Evolutionary conservation across 2,888 invertebrate species (phyloP).

Genomic region (Zelleria hepariella): DNA sequence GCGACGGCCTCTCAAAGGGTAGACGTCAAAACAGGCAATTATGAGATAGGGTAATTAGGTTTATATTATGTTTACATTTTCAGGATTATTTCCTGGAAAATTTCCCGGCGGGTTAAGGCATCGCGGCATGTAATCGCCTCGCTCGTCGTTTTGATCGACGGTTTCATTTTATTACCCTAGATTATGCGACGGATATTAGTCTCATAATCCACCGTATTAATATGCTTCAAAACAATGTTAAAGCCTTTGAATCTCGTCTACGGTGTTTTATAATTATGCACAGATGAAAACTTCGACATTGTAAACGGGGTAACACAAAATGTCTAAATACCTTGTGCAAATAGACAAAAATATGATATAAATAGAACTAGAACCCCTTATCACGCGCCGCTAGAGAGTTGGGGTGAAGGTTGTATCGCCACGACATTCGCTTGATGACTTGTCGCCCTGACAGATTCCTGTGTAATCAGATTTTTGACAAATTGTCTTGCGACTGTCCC

Average conservation of each 20-base stretch:
- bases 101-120: conserved; percentile 9
- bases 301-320: no score
- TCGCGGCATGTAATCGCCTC: conserved; percentile 7
- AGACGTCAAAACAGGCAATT: conserved; percentile 69
- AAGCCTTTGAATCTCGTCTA: background rate
- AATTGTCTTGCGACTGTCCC: conserved; percentile 22
- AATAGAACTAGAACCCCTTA: background rate
- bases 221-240: background rate
- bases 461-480: conserved; percentile 45
- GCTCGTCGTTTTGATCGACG: conserved; percentile 8
- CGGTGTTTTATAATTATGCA: no score
- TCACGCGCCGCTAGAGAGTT: background rate
- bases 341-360: background rate
- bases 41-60: conserved; percentile 65
- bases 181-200: background rate
- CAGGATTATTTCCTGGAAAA: conserved; percentile 29
- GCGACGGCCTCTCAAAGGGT: conserved; percentile 62
- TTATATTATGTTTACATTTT: conserved; percentile 54
- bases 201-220: background rate
- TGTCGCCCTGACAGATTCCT: conserved; percentile 38
- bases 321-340: background rate
- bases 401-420: conserved; percentile 3
- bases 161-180: background rate
- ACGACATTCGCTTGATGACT: conserved; percentile 27
- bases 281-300: no score